Evolutionary conservation across 2,888 invertebrate species (phyloP).

Genomic region (Cantharis nigra): DNA sequence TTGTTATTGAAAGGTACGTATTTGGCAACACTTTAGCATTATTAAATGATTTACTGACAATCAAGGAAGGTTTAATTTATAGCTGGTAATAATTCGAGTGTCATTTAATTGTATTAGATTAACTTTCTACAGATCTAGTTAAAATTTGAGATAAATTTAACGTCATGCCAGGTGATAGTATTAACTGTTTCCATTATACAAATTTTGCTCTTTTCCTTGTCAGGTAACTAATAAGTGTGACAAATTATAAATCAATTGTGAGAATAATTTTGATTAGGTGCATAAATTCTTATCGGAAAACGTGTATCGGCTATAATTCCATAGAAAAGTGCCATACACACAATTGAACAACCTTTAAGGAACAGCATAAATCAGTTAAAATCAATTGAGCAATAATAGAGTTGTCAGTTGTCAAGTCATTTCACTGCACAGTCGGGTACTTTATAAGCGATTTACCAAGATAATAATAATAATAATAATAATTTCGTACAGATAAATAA

Average conservation of each 20-base stretch:
- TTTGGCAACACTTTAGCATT: neutral
- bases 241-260: constrained; percentile 1
- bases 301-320: neutral
- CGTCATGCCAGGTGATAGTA: neutral
- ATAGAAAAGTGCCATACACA: neutral
- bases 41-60: neutral
- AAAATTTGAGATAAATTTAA: neutral
- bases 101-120: neutral
- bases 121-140: neutral
- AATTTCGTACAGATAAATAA: neutral
- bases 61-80: neutral
- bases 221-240: neutral
- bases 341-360: neutral
- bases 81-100: neutral
- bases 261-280: neutral
- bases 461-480: neutral
- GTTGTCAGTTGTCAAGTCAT: neutral
- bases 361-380: neutral
- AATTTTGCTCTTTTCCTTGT: neutral
- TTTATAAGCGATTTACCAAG: neutral
- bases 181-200: neutral
- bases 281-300: neutral
- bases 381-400: neutral
- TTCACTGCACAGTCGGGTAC: neutral
- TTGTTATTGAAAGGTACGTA: neutral